A percentile compares a stretch with the other conserved stretches of the same genome.
Evolutionary conservation across 2,888 invertebrate species (phyloP).

Genomic region (Volucella inflata): DNA sequence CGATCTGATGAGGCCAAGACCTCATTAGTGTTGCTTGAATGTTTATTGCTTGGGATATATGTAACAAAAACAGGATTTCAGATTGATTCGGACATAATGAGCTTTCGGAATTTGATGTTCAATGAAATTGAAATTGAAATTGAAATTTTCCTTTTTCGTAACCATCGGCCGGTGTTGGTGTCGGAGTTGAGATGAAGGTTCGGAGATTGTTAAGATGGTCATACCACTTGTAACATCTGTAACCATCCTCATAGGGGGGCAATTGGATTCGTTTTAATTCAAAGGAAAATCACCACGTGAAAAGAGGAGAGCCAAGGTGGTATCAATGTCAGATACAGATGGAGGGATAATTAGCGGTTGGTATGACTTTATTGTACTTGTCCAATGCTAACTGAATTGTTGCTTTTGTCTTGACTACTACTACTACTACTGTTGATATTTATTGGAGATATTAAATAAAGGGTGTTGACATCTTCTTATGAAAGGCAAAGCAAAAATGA

Average conservation of each 20-base stretch:
- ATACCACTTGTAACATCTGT: no score
- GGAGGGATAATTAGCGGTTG: not conserved
- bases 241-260: no score
- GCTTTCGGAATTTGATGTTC: constrained; percentile 44
- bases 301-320: no score
- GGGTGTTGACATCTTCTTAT: no score
- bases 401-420: no score
- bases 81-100: constrained; percentile 49
- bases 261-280: no score
- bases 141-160: constrained; percentile 12
- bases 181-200: not conserved
- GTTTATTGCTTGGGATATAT: constrained; percentile 32
- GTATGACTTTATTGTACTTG: not conserved
- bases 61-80: constrained; percentile 28
- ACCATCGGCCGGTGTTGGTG: not conserved
- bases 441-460: no score
- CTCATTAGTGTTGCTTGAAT: constrained; percentile 26
- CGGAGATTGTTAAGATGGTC: not conserved
- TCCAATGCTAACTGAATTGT: not conserved
- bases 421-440: no score
- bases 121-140: constrained; percentile 49
- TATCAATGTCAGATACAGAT: not conserved
- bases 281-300: no score
- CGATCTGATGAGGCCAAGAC: constrained; percentile 8
- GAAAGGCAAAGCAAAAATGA: no score